These are phyloP conservation scores for Canis aureus DNA, from an alignment of 2,113 vertebrate genomes.

Conservation along the genomic window DNA sequence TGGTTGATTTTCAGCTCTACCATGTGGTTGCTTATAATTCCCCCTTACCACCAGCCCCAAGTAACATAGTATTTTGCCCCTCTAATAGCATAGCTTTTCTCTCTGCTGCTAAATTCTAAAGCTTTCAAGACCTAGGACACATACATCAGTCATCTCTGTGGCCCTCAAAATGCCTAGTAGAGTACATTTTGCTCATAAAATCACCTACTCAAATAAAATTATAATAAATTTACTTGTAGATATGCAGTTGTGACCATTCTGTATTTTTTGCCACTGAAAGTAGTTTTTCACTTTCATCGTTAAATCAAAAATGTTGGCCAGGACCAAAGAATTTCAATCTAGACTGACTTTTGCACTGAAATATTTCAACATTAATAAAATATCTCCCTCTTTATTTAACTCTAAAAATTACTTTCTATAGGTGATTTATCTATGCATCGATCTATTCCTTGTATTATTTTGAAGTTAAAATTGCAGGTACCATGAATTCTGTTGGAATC, in stretches of 20 bases:
- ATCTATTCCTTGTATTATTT: slow-evolving; percentile 72
- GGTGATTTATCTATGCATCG: slow-evolving; percentile 71
- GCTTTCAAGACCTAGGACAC: neutral
- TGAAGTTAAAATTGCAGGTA: slow-evolving; percentile 72
- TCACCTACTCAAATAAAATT: slow-evolving; percentile 44
- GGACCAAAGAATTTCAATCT: slow-evolving; percentile 51
- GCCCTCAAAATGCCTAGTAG: neutral
- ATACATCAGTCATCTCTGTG: neutral
- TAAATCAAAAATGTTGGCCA: slow-evolving; percentile 62
- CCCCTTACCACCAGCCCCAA: neutral
- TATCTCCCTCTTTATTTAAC: neutral
- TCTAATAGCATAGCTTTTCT: neutral
- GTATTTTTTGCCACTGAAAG: slow-evolving; percentile 50
- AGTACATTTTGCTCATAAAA: slow-evolving; percentile 16
- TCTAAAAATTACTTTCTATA: slow-evolving; percentile 53
- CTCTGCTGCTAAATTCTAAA: slow-evolving; percentile 46
- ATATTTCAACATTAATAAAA: slow-evolving; percentile 55
- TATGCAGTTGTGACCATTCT: slow-evolving; percentile 52
- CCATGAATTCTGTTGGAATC: slow-evolving; percentile 64
- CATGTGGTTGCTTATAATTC: neutral
- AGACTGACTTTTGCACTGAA: slow-evolving; percentile 61
- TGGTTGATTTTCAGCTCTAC: slow-evolving; percentile 41
- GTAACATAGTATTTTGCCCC: neutral
- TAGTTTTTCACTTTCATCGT: slow-evolving; percentile 65
- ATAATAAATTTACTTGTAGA: slow-evolving; percentile 48